A percentile compares a stretch with the other conserved stretches of the same genome.
phyloP scores from a whole-genome alignment of 2,797 vertebrate genomes.

The Salmo trutta region DNA sequence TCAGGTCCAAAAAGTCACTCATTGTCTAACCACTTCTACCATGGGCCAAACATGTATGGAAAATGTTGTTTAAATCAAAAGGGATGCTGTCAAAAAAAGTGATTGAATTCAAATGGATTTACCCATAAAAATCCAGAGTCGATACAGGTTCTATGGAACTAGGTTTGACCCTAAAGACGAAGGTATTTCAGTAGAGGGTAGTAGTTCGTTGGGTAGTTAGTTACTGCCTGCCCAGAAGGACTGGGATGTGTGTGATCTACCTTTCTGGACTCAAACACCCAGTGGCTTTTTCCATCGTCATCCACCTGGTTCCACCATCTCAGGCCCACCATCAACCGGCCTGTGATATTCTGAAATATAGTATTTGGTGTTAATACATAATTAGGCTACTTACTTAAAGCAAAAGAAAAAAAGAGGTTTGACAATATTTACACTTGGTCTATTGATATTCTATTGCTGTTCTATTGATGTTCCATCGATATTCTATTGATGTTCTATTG shows the following conservation, averaged over 20 bases:
- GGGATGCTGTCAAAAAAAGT: no score
- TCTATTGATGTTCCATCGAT: no score
- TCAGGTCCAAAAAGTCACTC: no score
- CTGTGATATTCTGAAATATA: slow-evolving; percentile 86
- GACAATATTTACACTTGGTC: background rate
- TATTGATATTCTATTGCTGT: no score
- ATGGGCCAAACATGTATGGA: no score
- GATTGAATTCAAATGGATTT: no score
- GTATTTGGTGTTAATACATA: background rate
- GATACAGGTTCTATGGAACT: no score
- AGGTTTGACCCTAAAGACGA: background rate
- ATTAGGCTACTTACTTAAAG: background rate
- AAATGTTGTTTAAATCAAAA: background rate
- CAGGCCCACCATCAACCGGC: slow-evolving; percentile 91
- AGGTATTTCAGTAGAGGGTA: background rate
- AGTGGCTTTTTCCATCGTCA: slow-evolving; percentile 92
- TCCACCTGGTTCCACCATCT: slow-evolving; percentile 99
- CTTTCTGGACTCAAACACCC: slow-evolving; percentile 95
- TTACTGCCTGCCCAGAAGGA: background rate
- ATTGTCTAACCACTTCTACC: background rate
- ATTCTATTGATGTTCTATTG: no score
- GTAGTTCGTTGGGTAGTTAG: background rate
- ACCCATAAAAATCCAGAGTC: no score
- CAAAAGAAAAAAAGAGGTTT: background rate
- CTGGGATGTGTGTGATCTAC: slow-evolving; percentile 55